phyloP scores from a whole-genome alignment of 2,888 invertebrate species.

The Euphydryas editha region DNA sequence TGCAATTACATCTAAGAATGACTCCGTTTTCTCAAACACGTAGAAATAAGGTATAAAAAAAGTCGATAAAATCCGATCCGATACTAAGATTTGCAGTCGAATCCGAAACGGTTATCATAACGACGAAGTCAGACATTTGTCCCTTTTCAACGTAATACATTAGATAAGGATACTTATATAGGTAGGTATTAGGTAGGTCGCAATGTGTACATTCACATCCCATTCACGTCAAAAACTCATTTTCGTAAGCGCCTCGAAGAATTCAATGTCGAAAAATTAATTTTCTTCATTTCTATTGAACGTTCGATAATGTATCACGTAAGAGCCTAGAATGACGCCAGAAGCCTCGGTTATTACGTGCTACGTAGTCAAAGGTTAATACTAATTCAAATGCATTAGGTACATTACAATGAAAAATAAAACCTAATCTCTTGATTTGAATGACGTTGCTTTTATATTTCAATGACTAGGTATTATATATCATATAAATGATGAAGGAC shows the following conservation, averaged over 20 bases:
- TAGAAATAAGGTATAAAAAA: neutral
- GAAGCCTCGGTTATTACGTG: neutral
- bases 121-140: neutral
- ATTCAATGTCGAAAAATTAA: conserved; percentile 43
- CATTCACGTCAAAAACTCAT: conserved; percentile 29
- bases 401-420: no score
- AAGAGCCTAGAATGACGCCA: conserved; percentile 7
- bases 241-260: conserved; percentile 26
- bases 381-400: no score
- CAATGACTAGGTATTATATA: no score
- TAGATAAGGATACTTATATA: conserved; percentile 4
- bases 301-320: conserved; percentile 35
- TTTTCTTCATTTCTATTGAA: conserved; percentile 40
- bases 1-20: neutral
- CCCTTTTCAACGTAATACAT: conserved; percentile 1
- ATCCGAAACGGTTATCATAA: neutral
- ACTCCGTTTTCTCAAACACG: neutral
- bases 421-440: no score
- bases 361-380: no score
- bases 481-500: no score
- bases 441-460: no score
- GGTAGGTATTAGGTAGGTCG: conserved; percentile 3
- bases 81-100: neutral
- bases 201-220: conserved; percentile 4
- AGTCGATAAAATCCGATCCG: neutral